These are phyloP conservation scores for western clawed frog (Xenopus tropicalis) DNA, from an alignment of 2,113 vertebrate species.

Conservation along the genomic window DNA sequence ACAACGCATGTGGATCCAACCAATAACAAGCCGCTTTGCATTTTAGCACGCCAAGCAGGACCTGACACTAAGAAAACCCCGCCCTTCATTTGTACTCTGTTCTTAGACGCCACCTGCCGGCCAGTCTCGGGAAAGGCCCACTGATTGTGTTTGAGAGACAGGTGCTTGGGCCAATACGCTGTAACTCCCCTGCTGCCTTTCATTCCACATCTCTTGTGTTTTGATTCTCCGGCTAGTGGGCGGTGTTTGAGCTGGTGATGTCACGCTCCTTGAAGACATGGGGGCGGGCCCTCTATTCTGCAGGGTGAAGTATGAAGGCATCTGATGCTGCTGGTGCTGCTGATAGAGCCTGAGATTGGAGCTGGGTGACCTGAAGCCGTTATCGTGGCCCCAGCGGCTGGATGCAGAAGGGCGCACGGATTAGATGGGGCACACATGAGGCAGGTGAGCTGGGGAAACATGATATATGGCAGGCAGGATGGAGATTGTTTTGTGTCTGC, in stretches of 20 bases:
- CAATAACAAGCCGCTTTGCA: slow-evolving; percentile 1
- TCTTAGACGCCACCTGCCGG: slow-evolving; percentile 19
- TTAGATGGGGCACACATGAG: background rate
- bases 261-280: slow-evolving; percentile 35
- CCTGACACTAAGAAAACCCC: background rate
- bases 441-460: background rate
- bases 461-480: too few relatives aligned
- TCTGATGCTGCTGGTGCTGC: slow-evolving; percentile 33
- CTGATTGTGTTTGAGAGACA: slow-evolving; percentile 1
- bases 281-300: slow-evolving; percentile 30
- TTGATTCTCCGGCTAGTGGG: background rate
- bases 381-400: background rate
- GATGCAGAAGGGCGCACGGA: slow-evolving; percentile 2
- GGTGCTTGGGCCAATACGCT: slow-evolving; percentile 23
- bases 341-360: background rate
- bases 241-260: background rate
- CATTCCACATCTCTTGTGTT: background rate
- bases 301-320: slow-evolving; percentile 37
- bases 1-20: background rate
- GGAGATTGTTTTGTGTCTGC: slow-evolving; percentile 15
- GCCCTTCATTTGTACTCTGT: background rate
- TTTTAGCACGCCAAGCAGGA: background rate
- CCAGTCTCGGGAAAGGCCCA: too few relatives aligned
- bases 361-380: background rate
- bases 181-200: background rate